Evolutionary conservation across 1,140 invertebrate genomes (phyloP).

Genomic region (Drosophila sturtevanti): DNA sequence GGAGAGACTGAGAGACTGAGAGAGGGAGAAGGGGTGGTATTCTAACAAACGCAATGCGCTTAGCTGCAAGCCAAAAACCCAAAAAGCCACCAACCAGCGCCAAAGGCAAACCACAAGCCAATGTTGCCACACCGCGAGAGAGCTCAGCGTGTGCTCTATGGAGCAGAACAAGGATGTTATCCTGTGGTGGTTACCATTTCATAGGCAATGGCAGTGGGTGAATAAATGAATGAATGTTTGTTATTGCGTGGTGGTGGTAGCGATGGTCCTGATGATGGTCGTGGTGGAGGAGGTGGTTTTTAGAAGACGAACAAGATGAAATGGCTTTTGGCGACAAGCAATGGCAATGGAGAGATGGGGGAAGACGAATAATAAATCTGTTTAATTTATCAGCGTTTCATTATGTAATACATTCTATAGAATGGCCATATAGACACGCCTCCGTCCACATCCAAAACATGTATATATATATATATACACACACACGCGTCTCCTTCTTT

Average conservation of each 20-base stretch:
- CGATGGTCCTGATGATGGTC: neutral
- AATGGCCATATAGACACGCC: conserved; percentile 16
- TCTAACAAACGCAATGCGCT: conserved; percentile 72
- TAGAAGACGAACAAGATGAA: neutral
- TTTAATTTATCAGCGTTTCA: conserved; percentile 78
- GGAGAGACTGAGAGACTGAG: neutral
- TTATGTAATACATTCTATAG: conserved; percentile 55
- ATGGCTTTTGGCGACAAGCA: conserved; percentile 47
- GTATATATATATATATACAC: conserved; percentile 44
- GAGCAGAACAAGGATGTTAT: conserved; percentile 37
- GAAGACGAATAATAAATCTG: conserved; percentile 74
- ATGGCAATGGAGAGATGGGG: neutral
- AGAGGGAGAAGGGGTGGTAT: conserved; percentile 18
- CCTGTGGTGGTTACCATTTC: conserved; percentile 7
- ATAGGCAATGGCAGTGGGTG: neutral
- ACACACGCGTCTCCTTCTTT: conserved; percentile 21
- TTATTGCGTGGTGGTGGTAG: neutral
- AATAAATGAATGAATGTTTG: too few species aligned
- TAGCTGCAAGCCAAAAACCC: conserved; percentile 64
- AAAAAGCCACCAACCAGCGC: neutral
- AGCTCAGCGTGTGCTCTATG: conserved; percentile 50
- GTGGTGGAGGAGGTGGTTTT: too few species aligned
- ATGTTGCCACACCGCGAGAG: conserved; percentile 19
- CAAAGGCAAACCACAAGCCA: conserved; percentile 41
- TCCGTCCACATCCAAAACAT: neutral